phyloP scores from a whole-genome alignment of 2,888 invertebrate species.

The Norana najaformis region DNA sequence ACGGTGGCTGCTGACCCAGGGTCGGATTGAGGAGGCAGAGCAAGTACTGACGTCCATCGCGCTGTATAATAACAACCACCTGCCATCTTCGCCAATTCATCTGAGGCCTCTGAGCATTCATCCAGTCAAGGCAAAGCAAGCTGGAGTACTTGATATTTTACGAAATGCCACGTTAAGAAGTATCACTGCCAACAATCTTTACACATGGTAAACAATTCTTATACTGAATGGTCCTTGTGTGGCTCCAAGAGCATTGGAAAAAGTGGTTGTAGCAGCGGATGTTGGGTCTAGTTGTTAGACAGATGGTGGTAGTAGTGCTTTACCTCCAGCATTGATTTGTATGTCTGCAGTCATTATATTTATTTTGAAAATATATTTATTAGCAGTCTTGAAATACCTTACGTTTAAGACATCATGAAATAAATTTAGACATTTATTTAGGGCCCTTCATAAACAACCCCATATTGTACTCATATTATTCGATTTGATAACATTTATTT shows the following conservation, averaged over 20 bases:
- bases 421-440: too few relatives aligned
- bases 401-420: too few relatives aligned
- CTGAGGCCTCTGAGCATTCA: not conserved
- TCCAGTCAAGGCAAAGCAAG: constrained; percentile 7
- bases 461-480: too few relatives aligned
- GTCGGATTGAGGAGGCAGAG: constrained; percentile 45
- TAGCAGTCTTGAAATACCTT: too few relatives aligned
- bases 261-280: too few relatives aligned
- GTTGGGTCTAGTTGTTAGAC: not conserved
- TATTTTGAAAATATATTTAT: not conserved
- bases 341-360: not conserved
- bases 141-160: constrained; percentile 32
- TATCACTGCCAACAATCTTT: constrained; percentile 39
- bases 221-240: not conserved
- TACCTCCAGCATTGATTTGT: not conserved
- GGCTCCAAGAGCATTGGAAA: too few relatives aligned
- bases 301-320: not conserved
- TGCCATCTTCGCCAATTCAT: not conserved
- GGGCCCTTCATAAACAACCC: too few relatives aligned
- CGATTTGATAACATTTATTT: too few relatives aligned
- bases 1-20: constrained; percentile 44
- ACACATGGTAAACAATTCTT: constrained; percentile 39
- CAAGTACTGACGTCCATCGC: constrained; percentile 40
- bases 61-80: constrained; percentile 28
- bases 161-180: constrained; percentile 32